Conservation (phyloP, 2,797 vertebrate genomes). For the Chromis chromis region DNA sequence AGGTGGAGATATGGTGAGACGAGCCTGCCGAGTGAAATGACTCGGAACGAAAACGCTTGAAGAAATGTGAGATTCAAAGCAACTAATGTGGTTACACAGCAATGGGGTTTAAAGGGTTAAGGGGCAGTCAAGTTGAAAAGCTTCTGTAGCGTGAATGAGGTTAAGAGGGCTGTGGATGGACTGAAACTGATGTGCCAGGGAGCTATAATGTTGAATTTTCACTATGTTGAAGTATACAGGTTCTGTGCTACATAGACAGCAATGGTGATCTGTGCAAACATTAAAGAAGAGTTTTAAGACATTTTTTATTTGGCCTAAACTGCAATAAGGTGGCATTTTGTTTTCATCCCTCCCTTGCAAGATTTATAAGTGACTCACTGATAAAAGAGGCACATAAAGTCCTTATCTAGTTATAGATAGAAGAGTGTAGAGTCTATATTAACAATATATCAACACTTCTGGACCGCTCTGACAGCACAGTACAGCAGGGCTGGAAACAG, state of each 20-base stretch:
- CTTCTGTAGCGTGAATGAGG: too few species aligned
- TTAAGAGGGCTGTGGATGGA: too few species aligned
- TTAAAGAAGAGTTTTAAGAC: not conserved
- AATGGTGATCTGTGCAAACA: not conserved
- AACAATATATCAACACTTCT: conserved; percentile 1
- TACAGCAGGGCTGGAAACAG: not conserved
- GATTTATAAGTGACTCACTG: conserved; percentile 6
- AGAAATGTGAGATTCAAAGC: conserved; percentile 15
- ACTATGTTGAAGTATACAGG: not conserved
- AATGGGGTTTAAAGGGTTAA: not conserved
- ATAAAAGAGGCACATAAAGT: not conserved
- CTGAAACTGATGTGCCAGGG: too few species aligned
- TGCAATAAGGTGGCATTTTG: not conserved
- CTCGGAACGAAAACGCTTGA: not conserved
- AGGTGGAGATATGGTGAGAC: not conserved
- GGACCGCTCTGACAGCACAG: not conserved
- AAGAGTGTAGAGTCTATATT: not conserved
- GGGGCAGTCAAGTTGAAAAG: too few species aligned
- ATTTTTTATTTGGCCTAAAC: too few species aligned
- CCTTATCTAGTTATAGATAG: not conserved
- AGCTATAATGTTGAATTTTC: not conserved
- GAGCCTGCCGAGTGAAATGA: too few species aligned
- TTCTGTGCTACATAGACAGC: not conserved
- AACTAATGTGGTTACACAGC: not conserved
- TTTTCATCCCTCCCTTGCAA: not conserved